Conservation (phyloP, 2,113 vertebrate species). For the Rhagologus leucostigma region DNA sequence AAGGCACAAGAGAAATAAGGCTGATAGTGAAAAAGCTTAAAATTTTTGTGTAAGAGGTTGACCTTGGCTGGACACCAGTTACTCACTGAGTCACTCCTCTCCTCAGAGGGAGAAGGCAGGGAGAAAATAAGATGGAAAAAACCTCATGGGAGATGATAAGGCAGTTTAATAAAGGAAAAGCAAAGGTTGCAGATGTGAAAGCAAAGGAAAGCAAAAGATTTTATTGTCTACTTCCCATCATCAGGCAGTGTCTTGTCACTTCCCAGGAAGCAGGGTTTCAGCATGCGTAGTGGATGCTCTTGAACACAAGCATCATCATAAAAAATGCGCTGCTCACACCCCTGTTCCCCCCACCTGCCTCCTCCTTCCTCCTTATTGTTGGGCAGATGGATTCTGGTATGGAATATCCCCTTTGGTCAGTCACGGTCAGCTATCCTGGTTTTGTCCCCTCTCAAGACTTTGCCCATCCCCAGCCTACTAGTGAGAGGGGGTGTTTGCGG, state of each 20-base stretch:
- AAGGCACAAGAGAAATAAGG: not conserved
- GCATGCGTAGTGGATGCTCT: rapidly evolving
- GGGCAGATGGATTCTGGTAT: too few species aligned
- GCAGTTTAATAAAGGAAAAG: not conserved
- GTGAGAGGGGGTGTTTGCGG: not conserved
- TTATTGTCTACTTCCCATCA: not conserved
- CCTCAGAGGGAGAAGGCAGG: not conserved
- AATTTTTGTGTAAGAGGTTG: not conserved
- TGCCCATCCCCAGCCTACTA: not conserved
- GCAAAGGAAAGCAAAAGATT: not conserved
- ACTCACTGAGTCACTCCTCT: too few species aligned
- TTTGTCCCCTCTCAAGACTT: not conserved
- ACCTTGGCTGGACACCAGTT: not conserved
- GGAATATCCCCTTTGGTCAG: not conserved
- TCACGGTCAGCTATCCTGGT: not conserved
- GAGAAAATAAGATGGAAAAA: not conserved
- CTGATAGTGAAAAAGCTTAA: not conserved
- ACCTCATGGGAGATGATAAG: not conserved
- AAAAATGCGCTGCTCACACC: not conserved
- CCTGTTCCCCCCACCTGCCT: not conserved
- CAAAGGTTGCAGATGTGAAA: not conserved
- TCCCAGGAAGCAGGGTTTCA: not conserved
- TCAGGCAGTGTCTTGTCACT: not conserved
- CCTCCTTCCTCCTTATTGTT: not conserved
- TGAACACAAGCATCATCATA: not conserved